Conservation (phyloP, 2,113 vertebrate genomes). For the Agelaius tricolor region DNA sequence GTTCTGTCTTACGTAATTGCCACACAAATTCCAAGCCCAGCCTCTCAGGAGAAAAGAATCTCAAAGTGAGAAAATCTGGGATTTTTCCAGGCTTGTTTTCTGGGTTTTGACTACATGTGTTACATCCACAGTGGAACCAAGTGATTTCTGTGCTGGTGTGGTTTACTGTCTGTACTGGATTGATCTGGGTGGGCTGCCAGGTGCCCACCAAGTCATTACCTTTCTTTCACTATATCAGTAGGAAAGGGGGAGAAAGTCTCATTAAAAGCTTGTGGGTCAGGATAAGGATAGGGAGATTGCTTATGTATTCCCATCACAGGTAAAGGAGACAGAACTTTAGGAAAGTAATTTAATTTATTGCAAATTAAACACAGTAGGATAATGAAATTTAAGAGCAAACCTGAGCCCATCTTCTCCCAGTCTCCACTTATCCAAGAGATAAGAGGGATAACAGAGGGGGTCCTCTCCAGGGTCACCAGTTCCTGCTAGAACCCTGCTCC, state of each 20-base stretch:
- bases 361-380: background rate
- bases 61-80: background rate
- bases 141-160: background rate
- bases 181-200: background rate
- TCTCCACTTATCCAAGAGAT: background rate
- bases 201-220: background rate
- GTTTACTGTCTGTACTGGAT: background rate
- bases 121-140: background rate
- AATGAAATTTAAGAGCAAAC: background rate
- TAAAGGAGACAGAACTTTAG: background rate
- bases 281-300: background rate
- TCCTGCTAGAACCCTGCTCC: background rate
- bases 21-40: background rate
- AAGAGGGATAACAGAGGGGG: background rate
- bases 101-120: background rate
- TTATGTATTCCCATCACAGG: background rate
- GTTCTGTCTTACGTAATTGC: background rate
- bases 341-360: background rate
- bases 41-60: background rate
- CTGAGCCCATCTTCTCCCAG: accelerated
- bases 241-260: background rate
- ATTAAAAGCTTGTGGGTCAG: background rate
- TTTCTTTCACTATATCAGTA: background rate
- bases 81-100: background rate
- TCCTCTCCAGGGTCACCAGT: background rate